Evolutionary conservation across 1,140 invertebrate species (phyloP), one percentile per base, ranked within the genome.

Genomic region (Diachasma alloeum): DNA sequence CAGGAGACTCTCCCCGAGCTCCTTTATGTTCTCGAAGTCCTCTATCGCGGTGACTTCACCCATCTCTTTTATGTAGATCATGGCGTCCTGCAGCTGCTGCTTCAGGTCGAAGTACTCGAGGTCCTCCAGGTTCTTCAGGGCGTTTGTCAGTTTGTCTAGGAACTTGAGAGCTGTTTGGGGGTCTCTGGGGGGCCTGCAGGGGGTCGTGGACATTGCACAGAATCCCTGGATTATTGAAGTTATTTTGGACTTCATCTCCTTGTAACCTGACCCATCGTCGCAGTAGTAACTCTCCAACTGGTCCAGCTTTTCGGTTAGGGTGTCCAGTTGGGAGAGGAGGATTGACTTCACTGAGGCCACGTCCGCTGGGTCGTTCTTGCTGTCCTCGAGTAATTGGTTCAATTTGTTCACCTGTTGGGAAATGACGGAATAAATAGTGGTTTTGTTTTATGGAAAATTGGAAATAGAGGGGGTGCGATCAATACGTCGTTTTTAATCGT

Each of bases 11-110:
- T 76, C 81, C 13, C 87, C 89, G 3, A 90, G 76, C 81, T 90
- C 88, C 76, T 88, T 89, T 10, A 90, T 89, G 78, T 90, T 89
- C 79, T 85, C 83, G 75, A 86, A 85, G 78, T 88, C 87, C 79
- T 90, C 88, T 24, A 90, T 88, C 63, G 87, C 84, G 66, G 83
- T 82, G 0, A 82, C 81, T 69, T 78, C 74, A 31, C 87, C 83
- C 88, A 89, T 90, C 80, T 89, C 88, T 76, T 80, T 83, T 5
- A 90, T 79, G 72, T 89, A 89, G 15, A 86, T 78, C 15, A 82
- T 76, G 72, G 84, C 87, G 72, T 88, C 86, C 72, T 83, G 78
- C 5, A 90, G 70, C 75, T 84, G 85, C 59, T 88, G 85, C 73
- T 87, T 89, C 19, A 89, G 66, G 17, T 85, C 81, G n/a, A 83